These are phyloP conservation scores for Urocynchramus pylzowi DNA, from an alignment of 2,113 vertebrate species.

Conservation along the genomic window DNA sequence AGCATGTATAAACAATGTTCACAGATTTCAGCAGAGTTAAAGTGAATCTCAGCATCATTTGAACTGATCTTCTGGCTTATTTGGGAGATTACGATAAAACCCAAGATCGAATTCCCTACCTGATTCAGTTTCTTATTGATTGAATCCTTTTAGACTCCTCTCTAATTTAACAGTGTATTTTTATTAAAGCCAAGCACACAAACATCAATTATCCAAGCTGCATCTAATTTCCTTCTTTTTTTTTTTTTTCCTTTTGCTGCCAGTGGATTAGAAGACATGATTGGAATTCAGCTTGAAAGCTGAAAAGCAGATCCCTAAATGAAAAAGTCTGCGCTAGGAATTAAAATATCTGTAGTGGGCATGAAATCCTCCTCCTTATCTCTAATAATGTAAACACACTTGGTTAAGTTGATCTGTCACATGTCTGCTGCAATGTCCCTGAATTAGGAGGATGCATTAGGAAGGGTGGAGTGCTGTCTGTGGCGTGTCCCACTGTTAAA, in stretches of 20 bases:
- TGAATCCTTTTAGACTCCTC: slow-evolving; percentile 68
- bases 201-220: slow-evolving; percentile 74
- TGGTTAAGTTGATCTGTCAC: slow-evolving; percentile 67
- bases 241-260: slow-evolving; percentile 31
- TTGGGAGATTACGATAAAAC: slow-evolving; percentile 67
- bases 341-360: slow-evolving; percentile 60
- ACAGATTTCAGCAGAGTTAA: slow-evolving; percentile 17
- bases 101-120: slow-evolving; percentile 68
- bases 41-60: slow-evolving; percentile 15
- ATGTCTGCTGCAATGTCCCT: slow-evolving; percentile 21
- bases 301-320: slow-evolving; percentile 71
- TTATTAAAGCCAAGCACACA: slow-evolving; percentile 72
- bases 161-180: slow-evolving; percentile 75
- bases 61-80: slow-evolving; percentile 45
- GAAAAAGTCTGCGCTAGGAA: slow-evolving; percentile 62
- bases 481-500: neutral
- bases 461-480: neutral
- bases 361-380: slow-evolving; percentile 74
- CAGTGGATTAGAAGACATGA: slow-evolving; percentile 74
- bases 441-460: neutral
- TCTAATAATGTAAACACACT: slow-evolving; percentile 72
- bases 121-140: slow-evolving; percentile 72
- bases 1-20: slow-evolving; percentile 6
- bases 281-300: slow-evolving; percentile 76
- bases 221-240: slow-evolving; percentile 73